Percentiles rank a stretch among this genome's conserved stretches.
These are phyloP conservation scores for Fissipunctia ypsillon DNA, from an alignment of 2,888 invertebrate species.

Conservation along the genomic window DNA sequence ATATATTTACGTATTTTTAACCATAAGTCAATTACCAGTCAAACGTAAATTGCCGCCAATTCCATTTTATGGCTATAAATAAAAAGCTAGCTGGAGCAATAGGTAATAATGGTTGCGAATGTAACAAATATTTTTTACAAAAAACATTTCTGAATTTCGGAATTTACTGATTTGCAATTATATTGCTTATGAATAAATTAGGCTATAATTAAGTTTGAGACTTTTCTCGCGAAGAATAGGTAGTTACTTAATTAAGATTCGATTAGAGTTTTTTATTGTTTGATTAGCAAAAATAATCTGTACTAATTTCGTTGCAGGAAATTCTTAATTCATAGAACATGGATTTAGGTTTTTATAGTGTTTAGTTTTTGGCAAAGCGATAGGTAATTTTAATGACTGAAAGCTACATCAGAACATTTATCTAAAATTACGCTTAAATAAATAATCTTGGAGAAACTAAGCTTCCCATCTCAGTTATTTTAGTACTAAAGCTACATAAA, in stretches of 20 bases:
- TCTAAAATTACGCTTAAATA: neutral
- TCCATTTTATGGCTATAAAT: no score
- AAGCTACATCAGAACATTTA: neutral
- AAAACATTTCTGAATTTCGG: constrained; percentile 3
- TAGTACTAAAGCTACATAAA: neutral
- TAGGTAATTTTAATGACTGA: neutral
- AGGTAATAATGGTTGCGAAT: neutral
- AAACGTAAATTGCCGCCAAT: neutral
- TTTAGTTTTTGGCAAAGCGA: neutral
- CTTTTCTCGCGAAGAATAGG: constrained; percentile 14
- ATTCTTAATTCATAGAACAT: neutral
- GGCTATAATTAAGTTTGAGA: constrained; percentile 31
- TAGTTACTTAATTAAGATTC: constrained; percentile 27
- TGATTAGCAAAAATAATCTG: constrained; percentile 30
- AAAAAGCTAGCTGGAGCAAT: neutral
- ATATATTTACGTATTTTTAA: neutral
- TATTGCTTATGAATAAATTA: constrained; percentile 39
- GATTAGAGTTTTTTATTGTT: constrained; percentile 33
- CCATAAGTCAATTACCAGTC: neutral
- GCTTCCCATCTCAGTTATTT: neutral
- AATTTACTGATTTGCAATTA: constrained; percentile 41
- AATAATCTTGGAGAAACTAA: neutral
- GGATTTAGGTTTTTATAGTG: neutral
- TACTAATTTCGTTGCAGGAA: constrained; percentile 7
- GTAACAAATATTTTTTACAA: neutral